phyloP scores from a whole-genome alignment of 2,888 invertebrate species.

The Leptothorax acervorum region DNA sequence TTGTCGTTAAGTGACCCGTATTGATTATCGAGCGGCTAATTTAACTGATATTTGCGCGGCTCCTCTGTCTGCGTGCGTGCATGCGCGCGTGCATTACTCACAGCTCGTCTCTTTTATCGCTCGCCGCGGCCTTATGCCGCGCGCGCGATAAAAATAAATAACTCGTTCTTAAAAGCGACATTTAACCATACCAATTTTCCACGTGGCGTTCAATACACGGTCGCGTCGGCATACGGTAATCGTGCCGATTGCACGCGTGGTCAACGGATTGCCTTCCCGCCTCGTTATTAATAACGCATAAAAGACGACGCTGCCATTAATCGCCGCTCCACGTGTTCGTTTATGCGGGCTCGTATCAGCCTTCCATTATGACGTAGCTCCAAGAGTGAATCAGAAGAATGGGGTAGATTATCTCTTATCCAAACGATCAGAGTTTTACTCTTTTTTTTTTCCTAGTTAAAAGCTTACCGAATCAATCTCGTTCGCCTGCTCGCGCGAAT shows the following conservation, averaged over 20 bases:
- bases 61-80: background rate
- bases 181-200: constrained; percentile 14
- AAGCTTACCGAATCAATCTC: background rate
- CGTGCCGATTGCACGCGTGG: constrained; percentile 49
- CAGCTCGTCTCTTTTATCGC: constrained; percentile 15
- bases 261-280: constrained; percentile 49
- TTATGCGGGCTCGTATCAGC: constrained; percentile 52
- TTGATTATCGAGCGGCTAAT: constrained; percentile 58
- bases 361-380: constrained; percentile 44
- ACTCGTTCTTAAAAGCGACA: constrained; percentile 12
- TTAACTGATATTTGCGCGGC: constrained; percentile 50
- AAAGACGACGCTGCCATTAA: constrained; percentile 64
- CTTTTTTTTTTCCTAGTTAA: background rate
- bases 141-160: constrained; percentile 13
- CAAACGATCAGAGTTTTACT: background rate
- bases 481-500: background rate
- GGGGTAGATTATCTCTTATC: constrained; percentile 13
- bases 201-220: too few relatives aligned
- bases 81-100: constrained; percentile 8
- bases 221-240: constrained; percentile 38
- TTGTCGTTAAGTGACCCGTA: constrained; percentile 57
- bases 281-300: constrained; percentile 68
- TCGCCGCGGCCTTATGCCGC: background rate
- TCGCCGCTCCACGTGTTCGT: constrained; percentile 51
- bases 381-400: background rate